These are phyloP conservation scores for Drosophila acutilabella DNA, from an alignment of 2,888 invertebrate genomes.

Conservation along the genomic window DNA sequence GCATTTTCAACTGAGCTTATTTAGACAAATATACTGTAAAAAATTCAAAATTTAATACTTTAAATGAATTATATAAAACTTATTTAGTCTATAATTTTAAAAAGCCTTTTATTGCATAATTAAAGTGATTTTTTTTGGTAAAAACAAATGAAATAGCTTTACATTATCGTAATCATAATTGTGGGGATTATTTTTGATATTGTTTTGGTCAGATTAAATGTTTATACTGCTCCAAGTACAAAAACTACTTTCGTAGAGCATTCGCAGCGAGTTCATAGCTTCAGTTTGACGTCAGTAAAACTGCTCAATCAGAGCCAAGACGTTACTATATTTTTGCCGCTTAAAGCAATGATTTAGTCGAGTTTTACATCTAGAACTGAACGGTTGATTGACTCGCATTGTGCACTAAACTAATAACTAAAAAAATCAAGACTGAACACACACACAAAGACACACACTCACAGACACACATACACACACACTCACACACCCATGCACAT, in stretches of 20 bases:
- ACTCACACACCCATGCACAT: neutral
- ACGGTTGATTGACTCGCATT: conserved; percentile 27
- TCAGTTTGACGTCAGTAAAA: neutral
- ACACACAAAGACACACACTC: neutral
- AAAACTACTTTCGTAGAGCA: neutral
- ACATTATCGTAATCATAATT: too few relatives aligned
- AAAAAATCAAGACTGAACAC: neutral
- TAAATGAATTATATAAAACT: too few relatives aligned
- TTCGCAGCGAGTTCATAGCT: neutral
- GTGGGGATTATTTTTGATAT: too few relatives aligned
- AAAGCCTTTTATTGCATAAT: too few relatives aligned
- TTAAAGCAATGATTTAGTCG: conserved; percentile 29
- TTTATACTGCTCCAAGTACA: too few relatives aligned
- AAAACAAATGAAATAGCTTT: too few relatives aligned
- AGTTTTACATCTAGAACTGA: conserved; percentile 14
- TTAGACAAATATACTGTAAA: too few relatives aligned
- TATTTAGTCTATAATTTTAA: too few relatives aligned
- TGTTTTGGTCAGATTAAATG: too few relatives aligned
- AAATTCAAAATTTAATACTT: too few relatives aligned
- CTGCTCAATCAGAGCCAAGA: conserved; percentile 5
- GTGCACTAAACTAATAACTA: neutral
- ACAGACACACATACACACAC: neutral
- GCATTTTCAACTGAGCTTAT: too few relatives aligned
- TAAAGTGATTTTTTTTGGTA: too few relatives aligned
- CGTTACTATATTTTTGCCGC: neutral